Evolutionary conservation across 2,113 vertebrate genomes (phyloP), one percentile per base, ranked within the genome.

Genomic region (Zingel zingel): DNA sequence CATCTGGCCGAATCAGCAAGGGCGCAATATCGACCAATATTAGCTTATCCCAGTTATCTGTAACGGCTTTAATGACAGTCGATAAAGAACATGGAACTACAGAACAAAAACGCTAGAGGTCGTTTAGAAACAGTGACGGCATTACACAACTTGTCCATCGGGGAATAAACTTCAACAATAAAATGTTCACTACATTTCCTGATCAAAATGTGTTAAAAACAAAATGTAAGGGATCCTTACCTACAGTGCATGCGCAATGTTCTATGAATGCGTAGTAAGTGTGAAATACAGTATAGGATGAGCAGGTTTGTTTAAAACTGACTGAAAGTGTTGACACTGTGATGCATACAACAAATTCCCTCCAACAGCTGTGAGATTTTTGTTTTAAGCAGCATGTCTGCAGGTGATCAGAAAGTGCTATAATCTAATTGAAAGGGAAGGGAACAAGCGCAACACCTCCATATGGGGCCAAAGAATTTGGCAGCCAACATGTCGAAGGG

Each of bases 371-470:
- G 48, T 51, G 59, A 57, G 56, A 68, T 70, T 76, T 77, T 39
- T 70, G 51, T 74, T 79, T 74, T 30, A n/a, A 83, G 61, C 48
- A 72, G 51, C 56, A 14, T 47, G 74, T 86, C 86, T 51, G 89
- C 80, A 79, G 91, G 88, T 86, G 88, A 85, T 79, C 72, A 62
- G 58, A 74, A 84, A 66, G 86, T 90, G 92, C 79, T 77, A 67
- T 62, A 79, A 79, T 81, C 62, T 87, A 89, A 92, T 71, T 72
- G 67, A 82, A 88, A 85, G 84, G 12, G 89, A 86, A 8, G 51
- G 86, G 84, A 84, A 87, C 86, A 83, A 45, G 73, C 74, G 79
- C 85, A 70, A 86, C 89, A 84, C 86, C 92, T 91, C 86, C 72
- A 70, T 47, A 61, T 67, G 90, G 58, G 86, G 89, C 82, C 51